phyloP scores from a whole-genome alignment of 1,140 invertebrate species.

The Coelopa frigida region DNA sequence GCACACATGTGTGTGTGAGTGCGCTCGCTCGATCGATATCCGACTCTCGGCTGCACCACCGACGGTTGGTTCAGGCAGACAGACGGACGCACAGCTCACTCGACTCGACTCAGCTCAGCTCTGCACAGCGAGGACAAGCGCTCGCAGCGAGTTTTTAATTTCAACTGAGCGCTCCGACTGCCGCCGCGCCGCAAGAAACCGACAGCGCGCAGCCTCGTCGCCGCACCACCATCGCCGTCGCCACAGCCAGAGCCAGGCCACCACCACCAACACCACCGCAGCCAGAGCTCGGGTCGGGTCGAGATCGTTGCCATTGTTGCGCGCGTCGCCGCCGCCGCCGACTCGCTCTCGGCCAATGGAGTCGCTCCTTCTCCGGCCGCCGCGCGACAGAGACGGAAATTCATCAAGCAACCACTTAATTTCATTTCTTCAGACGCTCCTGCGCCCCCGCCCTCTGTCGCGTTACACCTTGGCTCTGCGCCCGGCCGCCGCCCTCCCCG shows the following conservation, averaged over 20 bases:
- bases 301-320: slow-evolving; percentile 15
- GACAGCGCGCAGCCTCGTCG: slow-evolving; percentile 2
- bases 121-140: slow-evolving; percentile 16
- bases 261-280: not conserved
- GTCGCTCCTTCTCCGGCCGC: not conserved
- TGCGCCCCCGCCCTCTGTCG: not conserved
- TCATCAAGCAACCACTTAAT: slow-evolving; percentile 45
- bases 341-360: not conserved
- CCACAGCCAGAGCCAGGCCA: slow-evolving; percentile 1
- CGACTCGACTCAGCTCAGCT: not conserved
- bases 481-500: not conserved
- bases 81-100: too few relatives aligned
- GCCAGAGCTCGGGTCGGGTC: not conserved
- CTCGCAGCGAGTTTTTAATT: slow-evolving; percentile 43
- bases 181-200: slow-evolving; percentile 6
- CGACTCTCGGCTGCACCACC: too few relatives aligned
- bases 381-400: slow-evolving; percentile 33
- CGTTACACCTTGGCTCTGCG: slow-evolving; percentile 1
- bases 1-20: too few relatives aligned
- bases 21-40: too few relatives aligned
- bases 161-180: slow-evolving; percentile 33
- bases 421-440: slow-evolving; percentile 28
- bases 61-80: too few relatives aligned
- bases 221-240: slow-evolving; percentile 8
- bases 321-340: not conserved